Evolutionary conservation across 2,113 vertebrate species (phyloP), one percentile per base, ranked within the genome.

Genomic region (Sphaerodactylus townsendi): DNA sequence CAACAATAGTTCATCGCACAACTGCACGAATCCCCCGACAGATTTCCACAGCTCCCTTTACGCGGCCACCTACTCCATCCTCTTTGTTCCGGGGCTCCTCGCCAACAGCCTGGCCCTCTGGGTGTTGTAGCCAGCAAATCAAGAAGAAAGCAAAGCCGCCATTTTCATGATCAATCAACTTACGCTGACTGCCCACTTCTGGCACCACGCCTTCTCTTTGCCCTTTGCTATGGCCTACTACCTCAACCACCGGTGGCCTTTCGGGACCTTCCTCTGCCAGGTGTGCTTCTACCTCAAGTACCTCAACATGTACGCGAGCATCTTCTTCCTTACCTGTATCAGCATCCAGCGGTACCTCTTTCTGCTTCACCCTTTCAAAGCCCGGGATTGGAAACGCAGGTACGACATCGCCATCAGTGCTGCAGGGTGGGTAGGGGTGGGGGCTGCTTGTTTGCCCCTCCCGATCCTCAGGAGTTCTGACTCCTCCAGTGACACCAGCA

Each of bases 91-190:
- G 0, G 98, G 98, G 6, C 91, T 98, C 23, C 90, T 98, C 71
- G 96, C 97, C n/a, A 98, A 98, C 89, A 96, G 95, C 1, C 82
- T 92, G 1, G 97, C 97, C 15, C 92, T 98, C 0, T 98, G 97
- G 97, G 95, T 98, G 17, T 89, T 98, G 83, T 97, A n/a, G 97
- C 74, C 95, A 92, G 50, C 95, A 97, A 80, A 91, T 97, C 75
- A 97, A 94, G 21, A 97, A 96, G 93, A 98, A 87, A 97, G 90
- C 90, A 98, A 98, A 88, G 96, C 97, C 0, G 82, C 97, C 86
- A 97, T 98, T 91, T 98, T 98, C 96, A 98, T 98, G 98, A 96
- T 98, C 56, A 98, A 96, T 98, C 56, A 98, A 98, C 90, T 94
- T 98, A n/a, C n/a, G 93, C 94, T 97, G 0, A 1, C 96, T 0